Conservation (phyloP, 2,797 vertebrate genomes). For the Ceryle rudis region DNA sequence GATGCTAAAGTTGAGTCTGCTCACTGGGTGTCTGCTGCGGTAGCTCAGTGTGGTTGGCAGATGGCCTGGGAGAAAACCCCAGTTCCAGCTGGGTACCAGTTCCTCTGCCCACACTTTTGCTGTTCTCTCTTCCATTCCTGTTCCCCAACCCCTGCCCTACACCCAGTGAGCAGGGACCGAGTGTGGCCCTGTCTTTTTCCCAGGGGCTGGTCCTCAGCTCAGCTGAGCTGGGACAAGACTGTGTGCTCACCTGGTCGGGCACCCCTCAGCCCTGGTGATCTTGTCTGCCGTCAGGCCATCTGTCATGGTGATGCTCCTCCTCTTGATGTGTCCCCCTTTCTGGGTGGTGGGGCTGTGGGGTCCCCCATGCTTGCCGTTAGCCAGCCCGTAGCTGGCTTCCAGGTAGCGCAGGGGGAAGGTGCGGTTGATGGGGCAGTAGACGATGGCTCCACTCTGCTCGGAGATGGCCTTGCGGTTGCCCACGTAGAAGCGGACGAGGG, state of each 20-base stretch:
- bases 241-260: conserved; percentile 86
- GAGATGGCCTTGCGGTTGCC: conserved; percentile 91
- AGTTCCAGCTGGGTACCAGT: background rate
- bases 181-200: background rate
- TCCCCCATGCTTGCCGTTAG: conserved; percentile 84
- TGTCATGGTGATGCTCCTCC: conserved; percentile 95
- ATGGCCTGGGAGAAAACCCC: background rate
- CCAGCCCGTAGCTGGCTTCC: conserved; percentile 94
- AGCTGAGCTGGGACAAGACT: accelerated
- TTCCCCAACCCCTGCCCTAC: background rate
- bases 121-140: background rate
- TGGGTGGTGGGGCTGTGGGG: conserved; percentile 86
- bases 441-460: conserved; percentile 88
- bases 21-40: background rate
- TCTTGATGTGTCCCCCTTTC: conserved; percentile 94
- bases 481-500: conserved; percentile 91
- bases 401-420: conserved; percentile 96
- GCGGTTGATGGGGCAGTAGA: conserved; percentile 95
- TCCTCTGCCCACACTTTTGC: background rate
- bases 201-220: background rate
- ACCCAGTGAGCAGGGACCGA: background rate
- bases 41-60: background rate
- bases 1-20: background rate
- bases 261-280: conserved; percentile 85
- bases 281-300: conserved; percentile 94